These are phyloP conservation scores for Anguilla japonica DNA, from an alignment of 2,113 vertebrate species.

Conservation along the genomic window DNA sequence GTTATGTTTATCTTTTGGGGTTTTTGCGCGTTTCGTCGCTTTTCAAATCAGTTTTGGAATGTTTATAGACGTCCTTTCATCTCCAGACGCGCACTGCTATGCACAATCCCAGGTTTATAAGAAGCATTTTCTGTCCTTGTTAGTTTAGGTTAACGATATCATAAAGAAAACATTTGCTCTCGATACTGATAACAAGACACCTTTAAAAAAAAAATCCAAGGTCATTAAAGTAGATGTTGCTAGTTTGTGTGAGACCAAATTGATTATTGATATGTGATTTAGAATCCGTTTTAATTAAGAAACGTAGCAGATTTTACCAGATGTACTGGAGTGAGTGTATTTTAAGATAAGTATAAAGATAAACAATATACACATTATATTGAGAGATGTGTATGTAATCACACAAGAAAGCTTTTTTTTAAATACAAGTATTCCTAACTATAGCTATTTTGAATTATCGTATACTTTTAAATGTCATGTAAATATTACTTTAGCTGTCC, in stretches of 20 bases:
- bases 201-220: neutral
- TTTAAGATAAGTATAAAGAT: neutral
- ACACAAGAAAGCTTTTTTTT: neutral
- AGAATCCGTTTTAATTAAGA: conserved; percentile 10
- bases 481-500: neutral
- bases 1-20: neutral
- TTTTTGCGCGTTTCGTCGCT: neutral
- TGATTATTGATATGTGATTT: conserved; percentile 16
- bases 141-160: conserved; percentile 2
- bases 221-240: neutral
- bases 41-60: neutral
- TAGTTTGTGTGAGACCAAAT: conserved; percentile 1
- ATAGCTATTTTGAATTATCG: no score
- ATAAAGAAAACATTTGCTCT: neutral
- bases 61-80: neutral
- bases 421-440: neutral
- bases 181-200: neutral
- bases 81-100: neutral
- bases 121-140: neutral
- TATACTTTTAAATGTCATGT: neutral
- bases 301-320: conserved; percentile 8
- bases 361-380: neutral
- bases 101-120: neutral
- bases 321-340: neutral
- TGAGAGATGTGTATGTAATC: neutral